Conservation (phyloP, 2,113 vertebrate genomes). For the Corynorhinus townsendii region DNA sequence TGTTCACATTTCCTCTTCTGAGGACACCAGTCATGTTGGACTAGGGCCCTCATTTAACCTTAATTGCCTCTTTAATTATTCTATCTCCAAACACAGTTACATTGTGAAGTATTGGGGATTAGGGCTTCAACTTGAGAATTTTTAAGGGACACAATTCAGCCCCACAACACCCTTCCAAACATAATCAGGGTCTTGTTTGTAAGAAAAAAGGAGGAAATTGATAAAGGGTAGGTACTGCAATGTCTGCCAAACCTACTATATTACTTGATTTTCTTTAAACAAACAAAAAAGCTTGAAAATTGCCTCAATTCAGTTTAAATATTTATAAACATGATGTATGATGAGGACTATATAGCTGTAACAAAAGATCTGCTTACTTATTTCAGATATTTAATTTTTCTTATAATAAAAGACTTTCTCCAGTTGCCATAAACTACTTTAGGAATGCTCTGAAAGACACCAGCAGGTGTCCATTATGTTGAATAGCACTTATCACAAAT, state of each 20-base stretch:
- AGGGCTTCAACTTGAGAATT: neutral
- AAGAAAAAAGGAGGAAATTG: neutral
- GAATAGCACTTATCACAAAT: neutral
- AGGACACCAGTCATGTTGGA: neutral
- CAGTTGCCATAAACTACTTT: neutral
- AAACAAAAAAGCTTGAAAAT: neutral
- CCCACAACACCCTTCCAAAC: neutral
- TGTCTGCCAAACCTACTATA: neutral
- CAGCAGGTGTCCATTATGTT: neutral
- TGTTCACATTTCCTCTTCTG: neutral
- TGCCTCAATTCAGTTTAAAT: neutral
- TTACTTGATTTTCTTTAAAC: neutral
- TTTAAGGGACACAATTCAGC: neutral
- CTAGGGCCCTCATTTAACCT: neutral
- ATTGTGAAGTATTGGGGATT: neutral
- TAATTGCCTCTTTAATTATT: neutral
- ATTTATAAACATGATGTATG: neutral
- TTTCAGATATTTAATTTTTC: neutral
- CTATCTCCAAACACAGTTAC: neutral
- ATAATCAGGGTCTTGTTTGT: neutral
- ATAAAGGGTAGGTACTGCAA: neutral
- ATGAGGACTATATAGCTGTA: neutral
- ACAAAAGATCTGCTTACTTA: conserved; percentile 18
- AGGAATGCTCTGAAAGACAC: neutral
- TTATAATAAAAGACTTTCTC: neutral